Percentiles rank a stretch among this genome's conserved stretches.
Evolutionary conservation across 2,113 vertebrate genomes (phyloP).

Genomic region (Steatornis caripensis): DNA sequence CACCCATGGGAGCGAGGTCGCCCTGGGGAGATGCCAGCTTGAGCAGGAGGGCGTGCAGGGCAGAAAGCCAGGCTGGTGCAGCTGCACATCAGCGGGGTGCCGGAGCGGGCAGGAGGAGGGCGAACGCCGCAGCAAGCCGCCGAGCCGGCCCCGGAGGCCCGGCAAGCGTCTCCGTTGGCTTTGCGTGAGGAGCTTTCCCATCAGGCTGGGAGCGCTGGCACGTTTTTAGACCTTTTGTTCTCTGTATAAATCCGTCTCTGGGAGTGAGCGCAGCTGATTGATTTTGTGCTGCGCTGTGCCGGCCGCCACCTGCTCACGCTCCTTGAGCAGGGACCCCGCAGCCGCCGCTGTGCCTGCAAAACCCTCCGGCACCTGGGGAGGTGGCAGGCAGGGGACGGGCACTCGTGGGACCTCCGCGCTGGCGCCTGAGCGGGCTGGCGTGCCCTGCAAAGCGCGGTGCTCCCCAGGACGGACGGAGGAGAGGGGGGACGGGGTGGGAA

Average conservation of each 20-base stretch:
- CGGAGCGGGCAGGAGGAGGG: background rate
- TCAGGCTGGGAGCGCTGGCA: background rate
- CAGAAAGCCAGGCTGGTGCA: background rate
- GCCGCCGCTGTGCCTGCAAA: rapidly evolving
- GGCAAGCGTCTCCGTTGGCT: rapidly evolving
- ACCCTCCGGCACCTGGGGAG: rapidly evolving
- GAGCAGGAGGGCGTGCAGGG: background rate
- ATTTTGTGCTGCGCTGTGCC: background rate
- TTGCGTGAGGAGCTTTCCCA: background rate
- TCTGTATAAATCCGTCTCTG: background rate
- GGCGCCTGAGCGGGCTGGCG: background rate
- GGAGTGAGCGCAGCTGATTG: rapidly evolving
- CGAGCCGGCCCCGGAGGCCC: rapidly evolving
- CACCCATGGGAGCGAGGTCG: background rate
- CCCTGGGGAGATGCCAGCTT: background rate
- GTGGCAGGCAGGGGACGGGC: background rate
- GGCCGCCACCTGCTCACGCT: background rate
- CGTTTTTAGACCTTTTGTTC: slow-evolving; percentile 31
- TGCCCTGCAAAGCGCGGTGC: rapidly evolving
- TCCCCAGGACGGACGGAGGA: background rate
- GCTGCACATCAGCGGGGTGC: background rate
- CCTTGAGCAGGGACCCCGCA: rapidly evolving
- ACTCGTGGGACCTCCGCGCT: background rate
- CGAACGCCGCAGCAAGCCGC: rapidly evolving
- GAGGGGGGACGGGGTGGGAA: background rate